Evolutionary conservation across 2,113 vertebrate species (phyloP), one percentile per base, ranked within the genome.

Genomic region (Alaudala cheleensis): DNA sequence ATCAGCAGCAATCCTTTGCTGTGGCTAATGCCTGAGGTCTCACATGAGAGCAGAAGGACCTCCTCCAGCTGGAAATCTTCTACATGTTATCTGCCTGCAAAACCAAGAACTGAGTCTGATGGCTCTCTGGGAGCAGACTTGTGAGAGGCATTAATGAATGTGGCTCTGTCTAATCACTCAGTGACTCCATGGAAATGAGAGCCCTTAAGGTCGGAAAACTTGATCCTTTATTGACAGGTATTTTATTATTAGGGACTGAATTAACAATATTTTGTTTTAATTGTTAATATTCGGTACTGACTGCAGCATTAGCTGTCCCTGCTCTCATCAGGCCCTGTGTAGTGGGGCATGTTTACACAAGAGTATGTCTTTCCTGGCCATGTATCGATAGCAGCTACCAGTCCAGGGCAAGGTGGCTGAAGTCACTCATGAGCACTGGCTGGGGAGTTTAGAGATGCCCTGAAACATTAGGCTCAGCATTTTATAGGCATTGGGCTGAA

Each of bases 381-480:
- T 47, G 53, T 29, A 81, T 17, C 34, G 2, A 2, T 3, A 4
- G 62, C 24, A 78, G 37, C 66, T 42, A 17, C 42, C 39, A 49
- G 56, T 39, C 2, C n/a, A 19, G 64, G 50, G 25, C 9, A 26
- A 0, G 1, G 57, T 23, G 42, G 40, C 73, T 72, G 66, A 80
- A 80, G 29, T 54, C 13, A 6, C 60, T 87, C 11, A 1, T 28
- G 34, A 91, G 16, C 37, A 19, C 31, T 57, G 42, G 19, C 67
- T 78, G 71, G 81, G 54, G 51, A 42, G 37, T 42, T 84, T 39
- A 58, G 69, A 93, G 58, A 85, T 67, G 33, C 40, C 64, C 53
- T 67, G 88, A 86, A 96, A 91, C 37, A 33, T 28, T n/a, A 3
- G n/a, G 29, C 92, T 95, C 81, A 94, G 93, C 80, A 31, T 91